Evolutionary conservation across 2,797 vertebrate genomes (phyloP), one percentile per base, ranked within the genome.

Genomic region (Acropternis orthonyx): DNA sequence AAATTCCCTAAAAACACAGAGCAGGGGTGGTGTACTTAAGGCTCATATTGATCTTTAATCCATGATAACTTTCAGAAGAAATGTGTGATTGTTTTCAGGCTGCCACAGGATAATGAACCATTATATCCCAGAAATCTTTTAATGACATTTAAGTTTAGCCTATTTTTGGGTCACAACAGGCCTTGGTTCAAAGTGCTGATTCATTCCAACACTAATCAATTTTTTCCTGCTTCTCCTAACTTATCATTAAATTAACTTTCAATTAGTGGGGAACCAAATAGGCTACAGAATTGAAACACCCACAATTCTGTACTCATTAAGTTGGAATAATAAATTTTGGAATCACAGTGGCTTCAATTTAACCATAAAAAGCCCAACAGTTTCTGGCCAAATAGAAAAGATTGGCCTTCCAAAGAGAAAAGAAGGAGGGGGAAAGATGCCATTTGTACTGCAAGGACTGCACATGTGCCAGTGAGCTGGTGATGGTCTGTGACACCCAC

Each of bases 141-240:
- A 80, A 56, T 59, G 66, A 59, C 74, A 41, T 85, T 79, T 63
- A 73, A 76, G 22, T 77, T 67, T 44, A 89, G 72, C 37, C n/a
- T 85, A 52, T 30, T 74, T 76, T 77, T 7, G 62, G 32, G 62
- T 63, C 54, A 73, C 36, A 71, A 39, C 12, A 76, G 41, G 71
- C 14, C 48, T 73, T 49, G 77, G 44, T 83, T 80, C 56, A 41
- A 94, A 91, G 28, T 34, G 34, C 43, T 61, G 37, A 73, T 72
- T 91, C 52, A 88, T 41, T 88, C 56, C 11, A 79, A 82, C 43
- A 72, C 41, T 54, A 67, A 77, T 5, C 26, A 4, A 27, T 67
- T 92, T 83, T 85, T 61, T 37, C 76, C 85, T 68, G n/a, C 49
- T 77, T 81, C 76, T 86, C 17, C 49, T 78, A 88, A 80, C 27